Percentiles rank a stretch among this genome's conserved stretches.
Evolutionary conservation across 2,797 vertebrate genomes (phyloP).

Genomic region (Trachurus trachurus): DNA sequence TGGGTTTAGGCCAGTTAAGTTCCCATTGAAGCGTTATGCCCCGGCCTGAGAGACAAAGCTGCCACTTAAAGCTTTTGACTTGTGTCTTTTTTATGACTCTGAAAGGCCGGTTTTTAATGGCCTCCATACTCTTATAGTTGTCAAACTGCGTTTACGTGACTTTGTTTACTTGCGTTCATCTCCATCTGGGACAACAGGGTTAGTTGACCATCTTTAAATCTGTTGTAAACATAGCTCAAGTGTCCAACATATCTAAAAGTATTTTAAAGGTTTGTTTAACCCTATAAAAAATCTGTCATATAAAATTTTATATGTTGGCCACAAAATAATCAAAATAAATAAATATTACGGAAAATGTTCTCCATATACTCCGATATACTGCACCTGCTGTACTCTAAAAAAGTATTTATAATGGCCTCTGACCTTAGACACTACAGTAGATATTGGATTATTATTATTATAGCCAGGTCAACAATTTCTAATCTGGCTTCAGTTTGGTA

Average conservation of each 20-base stretch:
- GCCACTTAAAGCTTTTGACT: conserved; percentile 79
- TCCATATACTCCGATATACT: neutral
- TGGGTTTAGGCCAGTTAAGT: conserved; percentile 81
- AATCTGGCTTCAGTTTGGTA: conserved; percentile 12
- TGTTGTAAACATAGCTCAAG: neutral
- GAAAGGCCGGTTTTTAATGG: conserved; percentile 48
- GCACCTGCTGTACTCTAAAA: neutral
- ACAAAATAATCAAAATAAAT: neutral
- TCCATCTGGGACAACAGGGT: neutral
- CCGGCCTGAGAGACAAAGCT: conserved; percentile 79
- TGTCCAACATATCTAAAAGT: too few species aligned
- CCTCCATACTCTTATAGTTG: conserved; percentile 7
- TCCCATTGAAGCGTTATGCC: conserved; percentile 78
- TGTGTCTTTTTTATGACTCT: conserved; percentile 70
- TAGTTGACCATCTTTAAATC: neutral
- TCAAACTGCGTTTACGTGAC: too few species aligned
- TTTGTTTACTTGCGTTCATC: conserved; percentile 20
- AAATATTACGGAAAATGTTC: neutral
- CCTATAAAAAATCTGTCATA: too few species aligned
- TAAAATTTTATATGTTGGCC: too few species aligned
- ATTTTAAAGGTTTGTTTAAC: too few species aligned
- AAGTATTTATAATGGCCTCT: conserved; percentile 10
- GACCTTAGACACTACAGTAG: neutral
- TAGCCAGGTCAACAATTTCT: conserved; percentile 8
- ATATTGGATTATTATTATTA: neutral